phyloP scores from a whole-genome alignment of 2,113 vertebrate species.

The Eptatretus burgeri region DNA sequence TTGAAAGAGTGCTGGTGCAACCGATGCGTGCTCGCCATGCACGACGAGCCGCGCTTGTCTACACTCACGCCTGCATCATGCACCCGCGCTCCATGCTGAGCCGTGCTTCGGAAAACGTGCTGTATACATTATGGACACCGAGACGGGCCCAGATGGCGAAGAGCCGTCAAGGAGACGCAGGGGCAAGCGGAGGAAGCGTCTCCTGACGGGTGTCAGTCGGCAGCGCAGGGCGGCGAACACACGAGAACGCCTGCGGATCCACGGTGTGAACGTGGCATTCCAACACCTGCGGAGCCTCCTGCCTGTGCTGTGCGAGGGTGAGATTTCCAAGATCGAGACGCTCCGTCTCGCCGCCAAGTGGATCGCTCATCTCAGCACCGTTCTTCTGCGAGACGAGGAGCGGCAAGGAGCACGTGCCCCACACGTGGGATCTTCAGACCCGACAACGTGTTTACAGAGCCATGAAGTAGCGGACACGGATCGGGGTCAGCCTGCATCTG shows the following conservation, averaged over 20 bases:
- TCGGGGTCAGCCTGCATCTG: too few species aligned
- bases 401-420: not conserved
- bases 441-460: not conserved
- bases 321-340: slow-evolving; percentile 8
- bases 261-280: slow-evolving; percentile 8
- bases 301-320: not conserved
- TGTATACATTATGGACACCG: too few species aligned
- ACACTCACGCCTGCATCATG: too few species aligned
- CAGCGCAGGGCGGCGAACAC: slow-evolving; percentile 8
- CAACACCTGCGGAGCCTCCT: slow-evolving; percentile 7
- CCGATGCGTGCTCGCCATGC: too few species aligned
- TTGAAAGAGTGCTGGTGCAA: too few species aligned
- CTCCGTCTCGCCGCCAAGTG: slow-evolving; percentile 8
- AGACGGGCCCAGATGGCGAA: too few species aligned
- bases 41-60: too few species aligned
- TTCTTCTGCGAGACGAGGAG: slow-evolving; percentile 7
- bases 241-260: slow-evolving; percentile 7
- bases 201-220: slow-evolving; percentile 8
- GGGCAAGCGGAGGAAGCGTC: slow-evolving; percentile 6
- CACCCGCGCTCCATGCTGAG: too few species aligned
- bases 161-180: not conserved
- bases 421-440: too few species aligned
- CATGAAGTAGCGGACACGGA: too few species aligned
- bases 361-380: slow-evolving; percentile 7
- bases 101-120: too few species aligned